Conservation (phyloP, 1,140 invertebrate species). For the Pseudoatta argentina region DNA sequence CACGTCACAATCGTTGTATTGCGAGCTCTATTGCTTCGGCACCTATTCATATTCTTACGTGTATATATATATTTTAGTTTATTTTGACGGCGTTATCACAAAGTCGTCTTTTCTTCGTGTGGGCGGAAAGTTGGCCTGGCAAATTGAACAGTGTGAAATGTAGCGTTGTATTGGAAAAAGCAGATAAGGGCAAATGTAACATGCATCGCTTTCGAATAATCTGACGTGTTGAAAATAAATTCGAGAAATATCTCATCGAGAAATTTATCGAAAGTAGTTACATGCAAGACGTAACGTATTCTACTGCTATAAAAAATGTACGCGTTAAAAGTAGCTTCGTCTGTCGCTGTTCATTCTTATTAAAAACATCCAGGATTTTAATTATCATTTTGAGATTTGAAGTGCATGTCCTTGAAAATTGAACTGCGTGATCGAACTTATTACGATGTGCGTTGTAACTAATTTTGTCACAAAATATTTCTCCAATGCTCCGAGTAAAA, state of each 20-base stretch:
- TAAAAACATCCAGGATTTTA: background rate
- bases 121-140: slow-evolving; percentile 26
- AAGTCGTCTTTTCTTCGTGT: slow-evolving; percentile 31
- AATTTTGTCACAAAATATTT: too few relatives aligned
- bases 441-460: background rate
- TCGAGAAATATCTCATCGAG: slow-evolving; percentile 10
- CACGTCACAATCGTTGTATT: slow-evolving; percentile 27
- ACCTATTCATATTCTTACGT: slow-evolving; percentile 36
- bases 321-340: slow-evolving; percentile 10
- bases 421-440: background rate
- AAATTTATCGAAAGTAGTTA: slow-evolving; percentile 46
- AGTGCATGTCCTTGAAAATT: slow-evolving; percentile 9
- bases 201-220: slow-evolving; percentile 37
- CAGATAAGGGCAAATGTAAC: slow-evolving; percentile 45
- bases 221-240: slow-evolving; percentile 28
- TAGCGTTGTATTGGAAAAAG: slow-evolving; percentile 18
- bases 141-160: slow-evolving; percentile 27
- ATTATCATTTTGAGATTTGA: slow-evolving; percentile 1
- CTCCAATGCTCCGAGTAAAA: too few relatives aligned
- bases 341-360: background rate
- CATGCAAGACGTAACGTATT: background rate
- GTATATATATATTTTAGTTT: slow-evolving; percentile 33
- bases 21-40: slow-evolving; percentile 13
- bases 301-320: background rate
- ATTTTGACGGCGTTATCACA: slow-evolving; percentile 30